Percentiles rank a stretch among this genome's conserved stretches.
Conservation (phyloP, 2,888 invertebrate species). For the Hypselothyrea guttata region DNA sequence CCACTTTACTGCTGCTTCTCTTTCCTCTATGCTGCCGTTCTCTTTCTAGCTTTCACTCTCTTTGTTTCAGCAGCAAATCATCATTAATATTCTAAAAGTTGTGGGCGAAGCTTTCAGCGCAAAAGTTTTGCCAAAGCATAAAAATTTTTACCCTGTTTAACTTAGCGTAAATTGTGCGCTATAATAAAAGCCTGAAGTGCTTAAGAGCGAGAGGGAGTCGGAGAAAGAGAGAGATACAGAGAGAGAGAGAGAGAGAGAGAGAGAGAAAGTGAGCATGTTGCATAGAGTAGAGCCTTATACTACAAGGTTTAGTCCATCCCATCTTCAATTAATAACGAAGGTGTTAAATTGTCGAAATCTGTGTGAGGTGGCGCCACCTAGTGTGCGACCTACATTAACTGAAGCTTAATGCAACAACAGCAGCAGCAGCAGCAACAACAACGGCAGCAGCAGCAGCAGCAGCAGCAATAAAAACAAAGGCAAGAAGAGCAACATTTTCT, state of each 20-base stretch:
- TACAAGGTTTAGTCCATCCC: constrained; percentile 58
- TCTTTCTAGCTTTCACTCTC: constrained; percentile 6
- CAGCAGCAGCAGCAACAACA: constrained; percentile 15
- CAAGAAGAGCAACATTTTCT: constrained; percentile 36
- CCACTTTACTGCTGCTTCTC: background rate
- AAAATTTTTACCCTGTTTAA: constrained; percentile 52
- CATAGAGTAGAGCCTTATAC: constrained; percentile 11
- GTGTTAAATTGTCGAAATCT: constrained; percentile 77
- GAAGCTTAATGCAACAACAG: constrained; percentile 10
- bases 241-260: background rate
- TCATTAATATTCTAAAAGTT: constrained; percentile 75
- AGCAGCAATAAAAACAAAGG: constrained; percentile 18
- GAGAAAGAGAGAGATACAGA: too few relatives aligned
- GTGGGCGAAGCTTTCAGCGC: constrained; percentile 63
- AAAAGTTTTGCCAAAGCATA: constrained; percentile 52
- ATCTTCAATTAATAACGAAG: constrained; percentile 79
- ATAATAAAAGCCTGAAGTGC: constrained; percentile 52
- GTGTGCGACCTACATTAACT: constrained; percentile 50
- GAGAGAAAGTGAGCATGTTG: constrained; percentile 1
- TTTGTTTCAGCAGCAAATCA: constrained; percentile 49
- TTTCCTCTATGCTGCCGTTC: too few relatives aligned
- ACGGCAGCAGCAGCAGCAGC: constrained; percentile 23
- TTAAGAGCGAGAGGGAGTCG: background rate
- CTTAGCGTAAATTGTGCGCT: constrained; percentile 57
- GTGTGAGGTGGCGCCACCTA: constrained; percentile 57